phyloP scores from a whole-genome alignment of 2,797 vertebrate species.

The Microcaecilia unicolor region DNA sequence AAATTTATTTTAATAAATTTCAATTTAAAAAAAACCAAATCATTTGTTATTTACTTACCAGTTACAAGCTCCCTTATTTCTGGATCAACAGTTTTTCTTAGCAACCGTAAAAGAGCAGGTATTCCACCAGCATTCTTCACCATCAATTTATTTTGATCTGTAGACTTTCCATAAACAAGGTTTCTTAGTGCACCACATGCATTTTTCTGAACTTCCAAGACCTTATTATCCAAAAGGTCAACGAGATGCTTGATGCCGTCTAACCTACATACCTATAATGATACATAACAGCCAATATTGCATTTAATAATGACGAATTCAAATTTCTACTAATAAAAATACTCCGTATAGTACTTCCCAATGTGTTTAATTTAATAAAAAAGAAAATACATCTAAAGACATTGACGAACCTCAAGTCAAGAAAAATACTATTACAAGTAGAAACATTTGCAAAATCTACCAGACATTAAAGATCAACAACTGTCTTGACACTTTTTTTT shows the following conservation, averaged over 20 bases:
- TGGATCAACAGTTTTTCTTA: conserved; percentile 84
- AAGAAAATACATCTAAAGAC: no score
- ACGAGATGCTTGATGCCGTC: conserved; percentile 93
- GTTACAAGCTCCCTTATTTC: conserved; percentile 92
- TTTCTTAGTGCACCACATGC: conserved; percentile 90
- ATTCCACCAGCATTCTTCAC: conserved; percentile 89
- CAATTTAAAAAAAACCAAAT: neutral
- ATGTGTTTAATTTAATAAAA: no score
- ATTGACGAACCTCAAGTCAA: no score
- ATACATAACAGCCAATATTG: neutral
- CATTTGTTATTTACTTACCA: conserved; percentile 54
- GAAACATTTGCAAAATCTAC: no score
- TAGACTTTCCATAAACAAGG: conserved; percentile 88
- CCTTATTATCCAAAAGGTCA: conserved; percentile 89
- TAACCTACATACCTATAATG: conserved; percentile 75
- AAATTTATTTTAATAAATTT: neutral
- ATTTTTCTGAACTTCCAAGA: conserved; percentile 88
- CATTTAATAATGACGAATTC: no score
- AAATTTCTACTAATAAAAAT: no score
- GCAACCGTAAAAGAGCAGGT: conserved; percentile 79
- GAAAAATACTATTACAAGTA: no score
- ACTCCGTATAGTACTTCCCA: no score
- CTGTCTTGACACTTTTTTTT: no score
- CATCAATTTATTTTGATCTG: conserved; percentile 91
- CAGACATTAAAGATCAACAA: no score